Evolutionary conservation across 1,140 invertebrate species (phyloP), one percentile per base, ranked within the genome.

Genomic region (Cyphomyrmex costatus): DNA sequence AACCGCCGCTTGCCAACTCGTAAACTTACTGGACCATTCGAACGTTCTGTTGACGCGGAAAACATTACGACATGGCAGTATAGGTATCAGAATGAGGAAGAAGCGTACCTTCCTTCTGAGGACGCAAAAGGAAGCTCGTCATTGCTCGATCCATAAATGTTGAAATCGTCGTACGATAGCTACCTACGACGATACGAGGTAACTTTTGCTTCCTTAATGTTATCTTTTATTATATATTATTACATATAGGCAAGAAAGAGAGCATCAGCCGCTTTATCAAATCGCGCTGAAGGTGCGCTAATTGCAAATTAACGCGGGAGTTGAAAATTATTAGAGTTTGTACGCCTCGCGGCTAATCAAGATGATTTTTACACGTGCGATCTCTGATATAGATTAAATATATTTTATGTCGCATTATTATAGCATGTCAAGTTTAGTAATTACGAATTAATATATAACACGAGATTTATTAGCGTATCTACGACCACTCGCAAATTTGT

Each of bases 361-460:
- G 14, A 10, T 36, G 10, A 49, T 60, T 83, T 83, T 83, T 74
- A 49, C 24, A 21, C 68, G 53, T 36, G n/a, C 24, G 36, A 49
- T 56, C 79, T 74, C 27, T 19, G 53, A 46, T 74, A 68, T 16
- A 12, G 24, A 73, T 73, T 21, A 74, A 19, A 14, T 33, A 61
- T 83, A 83, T 74, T 83, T 83, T 73, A 83, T 60, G n/a, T 36
- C 68, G 19, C 42, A 16, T 83, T 83, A 79, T 79, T 79, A 83
- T 33, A 74, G 36, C 49, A 36, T 82, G 78, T 58, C 78, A 46
- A 27, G 51, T 71, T 82, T 36, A 73, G 14, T 83, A 83, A 83
- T 83, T 74, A 21, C 79, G 24, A 74, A 74, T 83, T 83, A 83
- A 83, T 83, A 60, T 74, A 74, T 53, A 60, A 46, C 51, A 12